Evolutionary conservation across 2,113 vertebrate genomes (phyloP), one percentile per base, ranked within the genome.

Genomic region (Siniperca chuatsi): DNA sequence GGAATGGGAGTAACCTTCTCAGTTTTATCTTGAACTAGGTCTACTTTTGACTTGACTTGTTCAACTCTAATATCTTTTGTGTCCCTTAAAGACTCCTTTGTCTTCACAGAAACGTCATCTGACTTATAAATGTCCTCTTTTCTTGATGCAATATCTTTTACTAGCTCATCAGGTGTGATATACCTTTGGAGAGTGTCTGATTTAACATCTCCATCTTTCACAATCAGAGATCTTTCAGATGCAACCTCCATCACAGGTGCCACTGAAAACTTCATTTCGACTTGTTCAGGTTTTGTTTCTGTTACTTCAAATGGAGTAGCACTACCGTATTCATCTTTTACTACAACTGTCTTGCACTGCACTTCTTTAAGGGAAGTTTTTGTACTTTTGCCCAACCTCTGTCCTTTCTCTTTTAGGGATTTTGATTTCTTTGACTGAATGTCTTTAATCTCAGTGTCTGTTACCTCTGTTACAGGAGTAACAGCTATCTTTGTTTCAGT

Each of bases 241-340:
- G 65, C 75, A 35, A 76, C 18, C 13, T 79, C 48, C 75, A 78
- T 82, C 25, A 85, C 79, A 70, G 75, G 70, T 12, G 79, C 78
- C 6, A 69, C 10, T 75, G 57, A 75, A 29, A 18, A 6, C 42
- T 54, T 66, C 2, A 9, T 60, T 8, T 60, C 15, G 0, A 62
- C 10, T 40, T 74, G 48, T 48, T 81, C 60, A 25, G 54, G 23
- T 87, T 87, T 68, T 15, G 29, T 69, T 70, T 79, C 54, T 18
- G 37, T 16, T 40, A 21, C 57, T 68, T 75, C 71, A 75, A 54
- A 40, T 37, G 69, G 55, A 60, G 54, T 12, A 76, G 88, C 66
- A 42, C 5, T 25, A 3, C 61, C 40, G 35, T 46, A 70, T 70
- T 84, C 42, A 21, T 84, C 37, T 78, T 87, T 78, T 10, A 87